phyloP scores from a whole-genome alignment of 2,113 vertebrate species.

The Dromiciops gliroides region DNA sequence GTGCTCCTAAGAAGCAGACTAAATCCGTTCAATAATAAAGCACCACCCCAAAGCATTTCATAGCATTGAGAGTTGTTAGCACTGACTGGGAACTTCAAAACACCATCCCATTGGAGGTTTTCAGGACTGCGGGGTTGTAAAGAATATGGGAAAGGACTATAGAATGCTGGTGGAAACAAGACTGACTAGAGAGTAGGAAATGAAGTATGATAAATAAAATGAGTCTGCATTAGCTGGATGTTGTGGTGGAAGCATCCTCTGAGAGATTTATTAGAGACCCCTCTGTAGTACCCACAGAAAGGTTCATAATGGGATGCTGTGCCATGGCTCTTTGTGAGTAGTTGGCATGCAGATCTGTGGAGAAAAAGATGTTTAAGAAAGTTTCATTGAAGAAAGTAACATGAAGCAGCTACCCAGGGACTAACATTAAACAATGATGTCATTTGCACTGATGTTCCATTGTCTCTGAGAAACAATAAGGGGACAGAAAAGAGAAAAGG shows the following conservation, averaged over 20 bases:
- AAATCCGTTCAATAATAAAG: constrained; percentile 4
- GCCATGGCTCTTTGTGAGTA: constrained; percentile 43
- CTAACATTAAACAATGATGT: constrained; percentile 39
- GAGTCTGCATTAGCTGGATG: neutral
- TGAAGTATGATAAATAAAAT: constrained; percentile 42
- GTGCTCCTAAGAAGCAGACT: neutral
- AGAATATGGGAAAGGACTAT: constrained; percentile 51
- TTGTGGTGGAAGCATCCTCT: constrained; percentile 57
- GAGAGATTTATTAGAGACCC: constrained; percentile 55
- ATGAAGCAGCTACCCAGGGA: neutral
- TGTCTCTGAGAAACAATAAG: constrained; percentile 24
- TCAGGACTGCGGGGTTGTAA: constrained; percentile 50
- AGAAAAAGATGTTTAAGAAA: constrained; percentile 46
- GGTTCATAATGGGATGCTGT: constrained; percentile 46
- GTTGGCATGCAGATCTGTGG: constrained; percentile 57
- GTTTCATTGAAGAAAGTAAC: neutral
- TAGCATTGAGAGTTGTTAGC: neutral
- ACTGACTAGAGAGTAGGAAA: neutral
- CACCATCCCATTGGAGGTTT: neutral
- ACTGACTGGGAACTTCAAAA: constrained; percentile 32
- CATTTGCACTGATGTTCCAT: constrained; percentile 6
- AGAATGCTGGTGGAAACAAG: constrained; percentile 9
- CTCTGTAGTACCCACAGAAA: constrained; percentile 55
- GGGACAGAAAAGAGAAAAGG: constrained; percentile 46
- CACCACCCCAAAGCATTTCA: neutral